These are phyloP conservation scores for Eurypyga helias DNA, from an alignment of 2,113 vertebrate species.

Conservation along the genomic window DNA sequence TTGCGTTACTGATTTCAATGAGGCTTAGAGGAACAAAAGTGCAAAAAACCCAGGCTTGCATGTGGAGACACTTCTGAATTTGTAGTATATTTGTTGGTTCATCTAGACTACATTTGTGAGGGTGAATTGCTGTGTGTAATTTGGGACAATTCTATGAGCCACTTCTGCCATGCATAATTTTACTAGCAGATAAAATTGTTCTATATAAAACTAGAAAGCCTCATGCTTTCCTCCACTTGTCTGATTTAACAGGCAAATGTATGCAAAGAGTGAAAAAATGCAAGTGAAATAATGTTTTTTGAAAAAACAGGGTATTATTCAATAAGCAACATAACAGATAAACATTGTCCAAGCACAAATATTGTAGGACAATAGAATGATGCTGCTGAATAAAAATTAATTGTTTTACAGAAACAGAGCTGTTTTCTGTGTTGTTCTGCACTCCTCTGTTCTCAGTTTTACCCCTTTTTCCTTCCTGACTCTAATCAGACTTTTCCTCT, in stretches of 20 bases:
- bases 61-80: not conserved
- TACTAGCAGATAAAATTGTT: not conserved
- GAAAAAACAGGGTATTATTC: not conserved
- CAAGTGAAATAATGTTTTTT: not conserved
- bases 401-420: not conserved
- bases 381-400: not conserved
- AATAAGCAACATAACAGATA: not conserved
- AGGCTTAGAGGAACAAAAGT: not conserved
- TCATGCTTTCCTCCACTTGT: rapidly evolving
- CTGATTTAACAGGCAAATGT: not conserved
- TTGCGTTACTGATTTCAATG: not conserved
- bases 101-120: not conserved
- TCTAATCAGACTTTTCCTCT: not conserved
- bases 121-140: not conserved
- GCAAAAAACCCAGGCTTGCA: not conserved
- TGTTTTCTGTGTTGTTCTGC: not conserved
- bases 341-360: not conserved
- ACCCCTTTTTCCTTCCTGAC: not conserved
- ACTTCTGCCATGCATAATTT: not conserved
- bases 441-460: not conserved
- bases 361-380: not conserved
- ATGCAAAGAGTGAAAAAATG: not conserved
- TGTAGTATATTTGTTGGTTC: not conserved
- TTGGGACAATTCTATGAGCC: not conserved
- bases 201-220: not conserved